phyloP scores from a whole-genome alignment of 1,140 invertebrate genomes.

The Drosophila miranda region DNA sequence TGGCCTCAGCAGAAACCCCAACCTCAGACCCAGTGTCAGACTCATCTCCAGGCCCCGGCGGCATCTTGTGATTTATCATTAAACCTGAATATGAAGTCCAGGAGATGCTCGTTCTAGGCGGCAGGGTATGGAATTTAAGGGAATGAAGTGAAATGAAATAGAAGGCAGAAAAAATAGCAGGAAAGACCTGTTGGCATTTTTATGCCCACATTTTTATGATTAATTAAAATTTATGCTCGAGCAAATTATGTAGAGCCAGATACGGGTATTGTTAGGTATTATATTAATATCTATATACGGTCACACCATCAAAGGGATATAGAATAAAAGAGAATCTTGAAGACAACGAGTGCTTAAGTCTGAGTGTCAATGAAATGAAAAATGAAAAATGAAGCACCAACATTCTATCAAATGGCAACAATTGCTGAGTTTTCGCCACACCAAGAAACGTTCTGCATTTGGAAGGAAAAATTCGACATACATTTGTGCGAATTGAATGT shows the following conservation, averaged over 20 bases:
- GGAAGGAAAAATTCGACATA: too few relatives aligned
- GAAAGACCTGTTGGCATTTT: conserved; percentile 64
- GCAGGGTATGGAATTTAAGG: conserved; percentile 2
- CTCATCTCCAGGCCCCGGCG: conserved; percentile 34
- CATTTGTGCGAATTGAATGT: too few relatives aligned
- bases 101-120: conserved; percentile 43
- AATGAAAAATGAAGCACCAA: not conserved
- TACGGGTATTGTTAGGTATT: not conserved
- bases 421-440: not conserved
- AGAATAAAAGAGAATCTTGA: too few relatives aligned
- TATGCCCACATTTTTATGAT: conserved; percentile 74
- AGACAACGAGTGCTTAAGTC: too few relatives aligned
- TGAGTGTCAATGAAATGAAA: not conserved
- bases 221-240: conserved; percentile 76
- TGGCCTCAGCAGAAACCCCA: conserved; percentile 23
- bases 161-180: conserved; percentile 18
- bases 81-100: conserved; percentile 77
- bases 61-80: conserved; percentile 80
- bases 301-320: too few relatives aligned
- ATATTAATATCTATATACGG: too few relatives aligned
- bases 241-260: conserved; percentile 31
- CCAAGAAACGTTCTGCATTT: not conserved
- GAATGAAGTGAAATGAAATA: not conserved
- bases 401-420: not conserved
- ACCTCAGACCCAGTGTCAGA: not conserved